These are phyloP conservation scores for Tanypteryx hageni DNA, from an alignment of 2,888 invertebrate genomes.

Conservation along the genomic window DNA sequence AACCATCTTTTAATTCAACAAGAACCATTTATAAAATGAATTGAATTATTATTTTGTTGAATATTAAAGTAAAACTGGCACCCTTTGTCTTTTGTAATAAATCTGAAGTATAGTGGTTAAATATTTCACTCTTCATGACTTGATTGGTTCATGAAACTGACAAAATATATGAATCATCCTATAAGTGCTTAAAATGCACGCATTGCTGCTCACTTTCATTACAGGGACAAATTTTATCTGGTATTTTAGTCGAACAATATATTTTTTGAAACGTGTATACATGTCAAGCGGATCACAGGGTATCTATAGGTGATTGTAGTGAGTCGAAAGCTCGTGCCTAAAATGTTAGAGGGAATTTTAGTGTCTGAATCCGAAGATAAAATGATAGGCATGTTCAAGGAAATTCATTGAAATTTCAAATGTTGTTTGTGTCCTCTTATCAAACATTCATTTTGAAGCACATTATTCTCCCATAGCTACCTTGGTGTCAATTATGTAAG, in stretches of 20 bases:
- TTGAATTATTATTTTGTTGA: neutral
- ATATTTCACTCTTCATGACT: neutral
- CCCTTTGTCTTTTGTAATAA: neutral
- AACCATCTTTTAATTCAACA: neutral
- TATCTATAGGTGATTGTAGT: constrained; percentile 35
- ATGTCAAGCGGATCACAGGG: constrained; percentile 49
- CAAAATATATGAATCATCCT: neutral
- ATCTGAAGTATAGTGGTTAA: neutral
- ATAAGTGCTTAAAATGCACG: neutral
- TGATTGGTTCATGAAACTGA: neutral
- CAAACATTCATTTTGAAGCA: neutral
- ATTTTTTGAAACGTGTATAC: constrained; percentile 59
- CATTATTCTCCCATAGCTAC: constrained; percentile 24
- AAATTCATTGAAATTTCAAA: constrained; percentile 35
- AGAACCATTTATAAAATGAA: neutral
- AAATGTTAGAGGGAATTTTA: neutral
- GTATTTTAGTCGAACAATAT: constrained; percentile 55
- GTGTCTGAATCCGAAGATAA: constrained; percentile 8
- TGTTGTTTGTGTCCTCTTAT: neutral
- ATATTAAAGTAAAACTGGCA: neutral
- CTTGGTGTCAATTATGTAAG: constrained; percentile 4
- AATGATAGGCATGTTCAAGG: neutral
- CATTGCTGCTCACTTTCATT: constrained; percentile 41
- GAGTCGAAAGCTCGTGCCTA: constrained; percentile 39
- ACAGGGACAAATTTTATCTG: constrained; percentile 52